A percentile compares a stretch with the other conserved stretches of the same genome.
phyloP scores from a whole-genome alignment of 2,797 vertebrate species.

The Pempheris klunzingeri region DNA sequence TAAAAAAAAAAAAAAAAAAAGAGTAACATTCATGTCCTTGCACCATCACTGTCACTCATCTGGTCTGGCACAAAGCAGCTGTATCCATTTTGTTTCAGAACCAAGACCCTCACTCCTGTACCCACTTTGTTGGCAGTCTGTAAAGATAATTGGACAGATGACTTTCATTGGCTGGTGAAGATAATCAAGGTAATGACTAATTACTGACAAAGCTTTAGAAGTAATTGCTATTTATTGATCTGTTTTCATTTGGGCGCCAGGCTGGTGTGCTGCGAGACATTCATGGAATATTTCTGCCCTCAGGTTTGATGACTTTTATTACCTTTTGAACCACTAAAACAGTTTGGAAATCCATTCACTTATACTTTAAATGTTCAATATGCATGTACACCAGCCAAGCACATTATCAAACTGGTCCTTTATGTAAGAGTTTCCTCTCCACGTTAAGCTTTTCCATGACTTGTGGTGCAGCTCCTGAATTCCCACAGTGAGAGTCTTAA shows the following conservation, averaged over 20 bases:
- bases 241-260: constrained; percentile 18
- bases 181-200: constrained; percentile 48
- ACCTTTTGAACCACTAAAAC: constrained; percentile 2
- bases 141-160: constrained; percentile 20
- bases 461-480: constrained; percentile 67
- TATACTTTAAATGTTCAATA: constrained; percentile 25
- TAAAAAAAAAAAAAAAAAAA: no score
- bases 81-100: constrained; percentile 20
- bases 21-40: background rate
- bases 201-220: constrained; percentile 29
- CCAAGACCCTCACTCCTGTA: constrained; percentile 11
- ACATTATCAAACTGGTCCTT: constrained; percentile 50
- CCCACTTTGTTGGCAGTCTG: constrained; percentile 35
- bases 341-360: constrained; percentile 15
- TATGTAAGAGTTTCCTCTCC: constrained; percentile 55
- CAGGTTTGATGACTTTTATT: background rate
- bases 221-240: constrained; percentile 43
- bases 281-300: background rate
- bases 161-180: constrained; percentile 20
- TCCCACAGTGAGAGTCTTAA: constrained; percentile 75
- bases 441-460: constrained; percentile 66
- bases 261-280: background rate
- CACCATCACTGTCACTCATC: background rate
- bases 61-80: constrained; percentile 13
- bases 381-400: constrained; percentile 38